A percentile compares a stretch with the other conserved stretches of the same genome.
phyloP scores from a whole-genome alignment of 2,888 invertebrate species.

The Anarsia innoxiella region DNA sequence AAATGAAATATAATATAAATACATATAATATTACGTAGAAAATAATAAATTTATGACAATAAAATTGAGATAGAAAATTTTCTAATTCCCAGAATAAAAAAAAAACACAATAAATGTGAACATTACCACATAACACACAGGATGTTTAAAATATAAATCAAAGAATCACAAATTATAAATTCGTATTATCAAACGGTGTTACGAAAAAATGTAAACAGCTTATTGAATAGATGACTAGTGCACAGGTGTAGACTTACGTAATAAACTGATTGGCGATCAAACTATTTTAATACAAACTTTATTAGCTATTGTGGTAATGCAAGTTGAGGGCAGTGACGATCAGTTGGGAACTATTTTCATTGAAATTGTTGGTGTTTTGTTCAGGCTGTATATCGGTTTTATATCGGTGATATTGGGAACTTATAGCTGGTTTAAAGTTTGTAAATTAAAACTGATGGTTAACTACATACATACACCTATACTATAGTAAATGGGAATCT shows the following conservation, averaged over 20 bases:
- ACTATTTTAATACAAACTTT: slow-evolving; percentile 57
- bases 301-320: slow-evolving; percentile 17
- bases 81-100: too few relatives aligned
- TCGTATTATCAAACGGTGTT: slow-evolving; percentile 8
- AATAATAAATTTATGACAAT: too few relatives aligned
- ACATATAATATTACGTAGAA: too few relatives aligned
- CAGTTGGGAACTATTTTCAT: slow-evolving; percentile 48
- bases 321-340: slow-evolving; percentile 33
- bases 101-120: too few relatives aligned
- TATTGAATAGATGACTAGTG: slow-evolving; percentile 19
- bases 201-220: slow-evolving; percentile 14
- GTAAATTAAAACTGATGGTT: background rate
- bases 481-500: background rate
- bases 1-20: too few relatives aligned
- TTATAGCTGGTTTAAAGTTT: background rate
- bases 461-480: background rate
- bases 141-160: too few relatives aligned
- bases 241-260: slow-evolving; percentile 39
- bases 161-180: too few relatives aligned
- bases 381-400: slow-evolving; percentile 27
- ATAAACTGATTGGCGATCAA: slow-evolving; percentile 27
- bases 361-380: slow-evolving; percentile 49
- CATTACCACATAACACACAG: too few relatives aligned
- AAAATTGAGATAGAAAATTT: too few relatives aligned
- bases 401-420: slow-evolving; percentile 13